Conservation (phyloP, 2,113 vertebrate genomes). For the Gila orcuttii region DNA sequence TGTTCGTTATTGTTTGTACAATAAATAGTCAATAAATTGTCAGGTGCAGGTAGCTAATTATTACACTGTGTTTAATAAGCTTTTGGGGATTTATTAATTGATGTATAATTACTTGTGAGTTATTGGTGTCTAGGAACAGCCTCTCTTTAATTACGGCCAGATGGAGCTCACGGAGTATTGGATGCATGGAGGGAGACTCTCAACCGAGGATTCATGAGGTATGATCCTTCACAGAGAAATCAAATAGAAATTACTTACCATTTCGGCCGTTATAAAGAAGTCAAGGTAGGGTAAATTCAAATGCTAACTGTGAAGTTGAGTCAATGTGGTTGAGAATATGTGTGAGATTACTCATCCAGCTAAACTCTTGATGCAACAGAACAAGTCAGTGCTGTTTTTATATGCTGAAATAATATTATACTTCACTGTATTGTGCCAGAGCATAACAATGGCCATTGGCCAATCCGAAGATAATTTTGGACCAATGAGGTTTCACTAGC, state of each 20-base stretch:
- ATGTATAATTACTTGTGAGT: conserved; percentile 58
- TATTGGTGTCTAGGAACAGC: conserved; percentile 56
- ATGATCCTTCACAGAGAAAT: conserved; percentile 41
- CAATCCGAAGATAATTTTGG: background rate
- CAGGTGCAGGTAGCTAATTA: conserved; percentile 56
- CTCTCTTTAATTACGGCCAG: conserved; percentile 56
- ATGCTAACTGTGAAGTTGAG: conserved; percentile 8
- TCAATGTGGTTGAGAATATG: conserved; percentile 10
- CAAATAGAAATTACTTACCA: conserved; percentile 42
- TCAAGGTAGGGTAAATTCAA: conserved; percentile 21
- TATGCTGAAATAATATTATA: background rate
- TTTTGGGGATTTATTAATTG: conserved; percentile 60
- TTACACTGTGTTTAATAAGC: conserved; percentile 56
- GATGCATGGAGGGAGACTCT: conserved; percentile 47
- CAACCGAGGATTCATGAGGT: conserved; percentile 20
- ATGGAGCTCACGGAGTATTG: conserved; percentile 50
- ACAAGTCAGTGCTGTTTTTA: background rate
- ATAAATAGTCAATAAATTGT: conserved; percentile 54
- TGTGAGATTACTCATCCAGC: background rate
- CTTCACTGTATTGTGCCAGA: too few species aligned
- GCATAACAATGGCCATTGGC: background rate
- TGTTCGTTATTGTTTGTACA: conserved; percentile 51
- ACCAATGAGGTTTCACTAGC: background rate
- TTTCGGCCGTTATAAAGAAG: background rate
- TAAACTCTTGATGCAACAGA: background rate